Conservation (phyloP, 2,888 invertebrate species). For the Idaea dimidiata region DNA sequence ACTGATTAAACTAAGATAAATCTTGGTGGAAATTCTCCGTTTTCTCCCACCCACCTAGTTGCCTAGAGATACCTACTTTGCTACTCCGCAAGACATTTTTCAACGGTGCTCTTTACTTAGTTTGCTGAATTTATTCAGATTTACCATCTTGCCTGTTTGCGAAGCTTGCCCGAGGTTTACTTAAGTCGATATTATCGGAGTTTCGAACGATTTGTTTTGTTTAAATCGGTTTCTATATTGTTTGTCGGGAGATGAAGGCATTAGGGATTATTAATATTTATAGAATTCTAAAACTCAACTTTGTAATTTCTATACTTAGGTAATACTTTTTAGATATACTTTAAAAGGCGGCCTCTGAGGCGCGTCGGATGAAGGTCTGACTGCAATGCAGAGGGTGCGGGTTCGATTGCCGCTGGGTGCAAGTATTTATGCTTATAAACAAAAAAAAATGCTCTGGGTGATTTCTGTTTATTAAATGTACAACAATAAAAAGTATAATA, state of each 20-base stretch:
- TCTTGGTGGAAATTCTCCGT: conserved; percentile 13
- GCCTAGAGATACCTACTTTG: conserved; percentile 5
- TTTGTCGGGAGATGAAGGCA: neutral
- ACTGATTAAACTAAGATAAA: conserved; percentile 20
- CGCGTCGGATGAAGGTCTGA: no score
- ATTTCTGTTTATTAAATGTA: no score
- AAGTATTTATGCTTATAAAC: no score
- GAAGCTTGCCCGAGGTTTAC: conserved; percentile 25
- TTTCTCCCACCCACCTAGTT: conserved; percentile 1
- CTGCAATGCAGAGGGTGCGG: no score
- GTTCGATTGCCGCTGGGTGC: no score
- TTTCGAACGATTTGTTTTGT: conserved; percentile 26
- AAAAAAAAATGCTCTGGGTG: no score
- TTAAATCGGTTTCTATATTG: conserved; percentile 16
- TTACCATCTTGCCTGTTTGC: conserved; percentile 28
- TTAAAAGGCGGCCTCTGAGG: no score
- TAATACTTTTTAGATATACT: no score
- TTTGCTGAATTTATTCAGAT: conserved; percentile 34
- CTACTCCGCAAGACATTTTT: conserved; percentile 30
- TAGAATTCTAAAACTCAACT: neutral
- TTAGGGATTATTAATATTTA: neutral
- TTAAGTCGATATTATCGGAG: conserved; percentile 21
- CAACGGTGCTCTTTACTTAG: conserved; percentile 30
- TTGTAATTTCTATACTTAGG: neutral
- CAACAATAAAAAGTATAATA: no score